phyloP scores from a whole-genome alignment of 2,113 vertebrate species.

The Fregetta grallaria region DNA sequence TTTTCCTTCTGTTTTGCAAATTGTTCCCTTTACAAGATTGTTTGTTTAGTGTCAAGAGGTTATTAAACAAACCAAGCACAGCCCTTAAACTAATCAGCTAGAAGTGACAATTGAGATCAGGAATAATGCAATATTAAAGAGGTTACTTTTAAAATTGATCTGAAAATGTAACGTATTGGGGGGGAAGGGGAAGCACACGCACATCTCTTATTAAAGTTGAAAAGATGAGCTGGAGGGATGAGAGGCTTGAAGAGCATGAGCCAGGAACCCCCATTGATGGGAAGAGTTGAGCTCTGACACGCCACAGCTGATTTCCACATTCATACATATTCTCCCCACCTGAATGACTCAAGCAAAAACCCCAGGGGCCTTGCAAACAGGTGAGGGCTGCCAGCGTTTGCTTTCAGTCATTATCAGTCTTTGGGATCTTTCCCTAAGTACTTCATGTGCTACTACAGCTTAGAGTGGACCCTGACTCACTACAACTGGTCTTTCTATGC shows the following conservation, averaged over 20 bases:
- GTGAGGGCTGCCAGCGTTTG: neutral
- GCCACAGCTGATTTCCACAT: neutral
- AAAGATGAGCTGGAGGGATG: neutral
- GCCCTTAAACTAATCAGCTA: slow-evolving; percentile 72
- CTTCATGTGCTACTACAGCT: accelerated
- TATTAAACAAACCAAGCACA: slow-evolving; percentile 78
- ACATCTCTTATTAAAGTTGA: neutral
- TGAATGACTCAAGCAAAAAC: neutral
- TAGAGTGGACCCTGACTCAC: neutral
- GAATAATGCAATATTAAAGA: slow-evolving; percentile 74
- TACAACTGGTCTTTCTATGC: neutral
- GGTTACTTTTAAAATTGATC: slow-evolving; percentile 62
- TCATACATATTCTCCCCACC: neutral
- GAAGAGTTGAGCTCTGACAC: neutral
- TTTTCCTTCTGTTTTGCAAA: slow-evolving; percentile 77
- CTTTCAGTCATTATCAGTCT: neutral
- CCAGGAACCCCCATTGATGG: neutral
- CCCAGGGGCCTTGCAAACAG: neutral
- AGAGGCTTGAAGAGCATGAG: neutral
- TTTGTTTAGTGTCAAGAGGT: slow-evolving; percentile 79
- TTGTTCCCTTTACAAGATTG: slow-evolving; percentile 75
- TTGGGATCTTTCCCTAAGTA: neutral
- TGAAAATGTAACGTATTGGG: slow-evolving; percentile 42
- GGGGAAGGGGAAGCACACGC: neutral
- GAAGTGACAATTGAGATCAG: slow-evolving; percentile 55